These are phyloP conservation scores for Xenopus tropicalis DNA, from an alignment of 2,113 vertebrate genomes.

Conservation along the genomic window DNA sequence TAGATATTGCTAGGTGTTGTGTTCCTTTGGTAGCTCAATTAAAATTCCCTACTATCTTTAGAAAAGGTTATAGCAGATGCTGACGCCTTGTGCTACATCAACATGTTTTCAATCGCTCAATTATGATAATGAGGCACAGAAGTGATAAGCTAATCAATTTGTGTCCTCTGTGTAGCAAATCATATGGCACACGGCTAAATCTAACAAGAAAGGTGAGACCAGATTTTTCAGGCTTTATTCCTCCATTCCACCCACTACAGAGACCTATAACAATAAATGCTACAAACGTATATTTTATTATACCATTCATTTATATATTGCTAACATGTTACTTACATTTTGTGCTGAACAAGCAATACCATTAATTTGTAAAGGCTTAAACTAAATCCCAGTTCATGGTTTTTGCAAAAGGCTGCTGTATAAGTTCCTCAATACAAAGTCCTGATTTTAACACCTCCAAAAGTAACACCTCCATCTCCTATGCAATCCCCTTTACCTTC, in stretches of 20 bases:
- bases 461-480: no score
- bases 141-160: slow-evolving; percentile 22
- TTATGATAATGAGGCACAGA: slow-evolving; percentile 31
- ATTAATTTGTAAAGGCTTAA: no score
- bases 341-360: no score
- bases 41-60: slow-evolving; percentile 11
- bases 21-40: slow-evolving; percentile 27
- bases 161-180: slow-evolving; percentile 17
- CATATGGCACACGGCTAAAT: neutral
- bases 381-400: no score
- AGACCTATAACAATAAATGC: neutral
- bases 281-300: neutral
- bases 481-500: no score
- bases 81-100: slow-evolving; percentile 24
- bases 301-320: neutral
- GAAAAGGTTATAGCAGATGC: slow-evolving; percentile 36
- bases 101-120: slow-evolving; percentile 28
- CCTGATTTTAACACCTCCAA: no score
- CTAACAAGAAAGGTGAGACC: slow-evolving; percentile 5
- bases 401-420: no score
- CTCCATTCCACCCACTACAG: neutral
- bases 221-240: neutral
- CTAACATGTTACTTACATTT: no score
- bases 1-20: slow-evolving; percentile 27
- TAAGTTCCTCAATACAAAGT: no score